Conservation (phyloP, 2,797 vertebrate genomes). For the Protosalanx chinensis region DNA sequence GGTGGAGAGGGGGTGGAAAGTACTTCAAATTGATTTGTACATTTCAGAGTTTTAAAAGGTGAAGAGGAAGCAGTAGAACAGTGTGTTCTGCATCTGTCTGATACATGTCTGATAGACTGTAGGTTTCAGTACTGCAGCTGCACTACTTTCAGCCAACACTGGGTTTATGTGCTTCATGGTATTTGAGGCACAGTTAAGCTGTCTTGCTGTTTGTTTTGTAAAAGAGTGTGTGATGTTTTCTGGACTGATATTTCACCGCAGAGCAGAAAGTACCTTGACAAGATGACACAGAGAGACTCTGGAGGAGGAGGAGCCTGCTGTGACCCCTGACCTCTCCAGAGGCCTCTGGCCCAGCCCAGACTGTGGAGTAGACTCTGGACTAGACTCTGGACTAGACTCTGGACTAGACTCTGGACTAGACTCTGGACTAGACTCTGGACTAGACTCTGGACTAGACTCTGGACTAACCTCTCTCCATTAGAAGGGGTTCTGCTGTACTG, state of each 20-base stretch:
- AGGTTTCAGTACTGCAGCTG: too few species aligned
- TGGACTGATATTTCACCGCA: neutral
- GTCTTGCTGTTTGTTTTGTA: neutral
- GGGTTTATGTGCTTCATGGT: slow-evolving; percentile 23
- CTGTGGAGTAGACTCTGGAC: too few species aligned
- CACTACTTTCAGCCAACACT: slow-evolving; percentile 2
- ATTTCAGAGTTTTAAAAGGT: slow-evolving; percentile 1
- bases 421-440: too few species aligned
- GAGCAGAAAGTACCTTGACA: neutral
- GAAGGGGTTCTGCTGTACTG: neutral
- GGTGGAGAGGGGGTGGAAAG: neutral
- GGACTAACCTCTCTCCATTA: neutral
- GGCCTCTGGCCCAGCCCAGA: neutral
- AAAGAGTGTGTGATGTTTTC: neutral
- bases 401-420: too few species aligned
- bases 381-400: too few species aligned
- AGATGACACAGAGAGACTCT: slow-evolving; percentile 1
- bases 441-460: too few species aligned
- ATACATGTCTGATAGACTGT: too few species aligned
- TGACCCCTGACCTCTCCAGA: slow-evolving; percentile 10
- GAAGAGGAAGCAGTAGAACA: neutral
- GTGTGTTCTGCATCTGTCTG: neutral
- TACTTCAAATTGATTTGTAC: slow-evolving; percentile 3
- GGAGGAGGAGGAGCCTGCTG: neutral
- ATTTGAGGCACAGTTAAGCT: slow-evolving; percentile 1